These are phyloP conservation scores for Bombus polaris DNA, from an alignment of 1,140 invertebrate genomes.

Conservation along the genomic window DNA sequence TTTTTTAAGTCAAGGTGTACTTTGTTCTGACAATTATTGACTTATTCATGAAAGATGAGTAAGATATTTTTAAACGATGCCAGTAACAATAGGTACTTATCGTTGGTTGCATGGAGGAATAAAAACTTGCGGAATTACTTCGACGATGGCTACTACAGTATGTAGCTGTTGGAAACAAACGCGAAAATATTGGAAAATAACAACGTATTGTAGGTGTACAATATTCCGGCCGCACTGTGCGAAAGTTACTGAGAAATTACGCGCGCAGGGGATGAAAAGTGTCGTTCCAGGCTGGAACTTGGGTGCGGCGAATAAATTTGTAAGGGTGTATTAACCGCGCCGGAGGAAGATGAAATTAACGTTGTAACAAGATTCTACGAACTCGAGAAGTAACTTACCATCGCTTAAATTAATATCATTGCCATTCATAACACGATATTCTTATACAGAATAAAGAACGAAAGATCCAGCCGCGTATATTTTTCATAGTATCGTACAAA, in stretches of 20 bases:
- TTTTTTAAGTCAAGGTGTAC: neutral
- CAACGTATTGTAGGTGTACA: neutral
- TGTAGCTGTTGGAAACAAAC: neutral
- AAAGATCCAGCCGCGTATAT: neutral
- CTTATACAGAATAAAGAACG: neutral
- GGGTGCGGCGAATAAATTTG: slow-evolving; percentile 18
- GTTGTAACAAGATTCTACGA: slow-evolving; percentile 2
- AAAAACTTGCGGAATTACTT: neutral
- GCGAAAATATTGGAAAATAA: neutral
- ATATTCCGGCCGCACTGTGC: neutral
- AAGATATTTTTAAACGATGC: neutral
- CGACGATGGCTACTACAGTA: neutral
- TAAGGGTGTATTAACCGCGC: slow-evolving; percentile 16
- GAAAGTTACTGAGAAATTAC: neutral
- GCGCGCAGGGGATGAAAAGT: neutral
- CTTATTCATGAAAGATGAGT: neutral
- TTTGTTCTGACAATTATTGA: neutral
- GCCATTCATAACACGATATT: neutral
- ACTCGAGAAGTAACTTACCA: neutral
- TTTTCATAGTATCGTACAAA: neutral
- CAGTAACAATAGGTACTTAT: neutral
- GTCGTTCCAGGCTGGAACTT: neutral
- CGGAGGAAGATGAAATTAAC: slow-evolving; percentile 2
- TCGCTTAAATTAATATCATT: slow-evolving; percentile 4
- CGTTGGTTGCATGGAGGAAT: neutral